phyloP scores from a whole-genome alignment of 2,888 invertebrate species.

The Oscheius onirici region DNA sequence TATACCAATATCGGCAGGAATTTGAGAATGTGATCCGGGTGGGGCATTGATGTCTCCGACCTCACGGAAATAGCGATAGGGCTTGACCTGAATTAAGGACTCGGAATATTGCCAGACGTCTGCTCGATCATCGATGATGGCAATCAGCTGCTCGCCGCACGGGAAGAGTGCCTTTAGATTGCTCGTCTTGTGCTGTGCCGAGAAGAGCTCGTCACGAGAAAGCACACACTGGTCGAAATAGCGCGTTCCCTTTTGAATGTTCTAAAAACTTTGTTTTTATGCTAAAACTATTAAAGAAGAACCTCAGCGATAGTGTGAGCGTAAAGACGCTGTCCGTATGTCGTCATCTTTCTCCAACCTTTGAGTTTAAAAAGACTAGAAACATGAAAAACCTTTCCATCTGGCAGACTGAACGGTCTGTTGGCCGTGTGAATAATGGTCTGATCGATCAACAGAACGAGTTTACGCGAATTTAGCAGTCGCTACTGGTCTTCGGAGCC shows the following conservation, averaged over 20 bases:
- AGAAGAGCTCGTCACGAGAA: conserved; percentile 96
- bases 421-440: conserved; percentile 98
- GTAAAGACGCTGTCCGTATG: conserved; percentile 95
- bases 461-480: conserved; percentile 84
- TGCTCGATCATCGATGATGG: conserved; percentile 97
- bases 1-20: conserved; percentile 27
- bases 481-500: conserved; percentile 90
- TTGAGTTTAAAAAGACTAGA: too few species aligned
- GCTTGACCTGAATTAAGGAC: conserved; percentile 85
- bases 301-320: conserved; percentile 89
- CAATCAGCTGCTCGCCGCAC: conserved; percentile 96
- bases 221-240: conserved; percentile 90
- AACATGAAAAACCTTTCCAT: conserved; percentile 19
- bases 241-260: conserved; percentile 75
- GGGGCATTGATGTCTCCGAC: conserved; percentile 97
- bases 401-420: conserved; percentile 80
- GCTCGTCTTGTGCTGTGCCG: conserved; percentile 92
- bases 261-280: conserved; percentile 29
- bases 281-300: too few species aligned
- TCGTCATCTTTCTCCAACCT: too few species aligned
- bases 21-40: conserved; percentile 36
- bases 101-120: conserved; percentile 98
- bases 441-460: conserved; percentile 95
- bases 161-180: conserved; percentile 97
- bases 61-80: conserved; percentile 73